phyloP scores from a whole-genome alignment of 1,140 invertebrate species.

The Scaptomyza montana region DNA sequence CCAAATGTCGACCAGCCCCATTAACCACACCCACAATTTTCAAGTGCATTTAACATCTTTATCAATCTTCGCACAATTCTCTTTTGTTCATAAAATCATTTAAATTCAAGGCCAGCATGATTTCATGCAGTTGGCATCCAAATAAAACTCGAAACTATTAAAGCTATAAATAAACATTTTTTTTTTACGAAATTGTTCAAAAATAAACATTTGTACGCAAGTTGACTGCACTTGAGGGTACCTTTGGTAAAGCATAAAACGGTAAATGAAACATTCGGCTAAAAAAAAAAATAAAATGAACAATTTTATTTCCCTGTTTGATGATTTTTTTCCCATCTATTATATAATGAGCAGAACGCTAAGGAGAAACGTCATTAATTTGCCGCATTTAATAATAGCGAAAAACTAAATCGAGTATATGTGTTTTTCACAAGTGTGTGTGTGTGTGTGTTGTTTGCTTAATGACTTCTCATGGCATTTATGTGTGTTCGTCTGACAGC shows the following conservation, averaged over 20 bases:
- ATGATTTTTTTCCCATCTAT: slow-evolving; percentile 40
- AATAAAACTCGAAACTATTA: slow-evolving; percentile 35
- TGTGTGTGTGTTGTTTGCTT: slow-evolving; percentile 12
- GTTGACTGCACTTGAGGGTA: slow-evolving; percentile 24
- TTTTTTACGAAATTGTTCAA: slow-evolving; percentile 43
- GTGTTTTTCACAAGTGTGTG: background rate
- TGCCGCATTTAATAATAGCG: slow-evolving; percentile 35
- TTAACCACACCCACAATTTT: slow-evolving; percentile 16
- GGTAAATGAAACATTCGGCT: slow-evolving; percentile 15
- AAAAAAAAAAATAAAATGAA: background rate
- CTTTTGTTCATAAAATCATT: slow-evolving; percentile 12
- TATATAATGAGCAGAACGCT: slow-evolving; percentile 43
- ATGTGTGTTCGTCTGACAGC: slow-evolving; percentile 29
- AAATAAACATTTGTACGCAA: slow-evolving; percentile 36
- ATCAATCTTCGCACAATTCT: background rate
- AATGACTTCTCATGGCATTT: slow-evolving; percentile 41
- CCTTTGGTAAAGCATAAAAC: background rate
- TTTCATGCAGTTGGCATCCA: slow-evolving; percentile 51
- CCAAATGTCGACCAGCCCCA: slow-evolving; percentile 4
- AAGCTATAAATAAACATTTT: slow-evolving; percentile 55
- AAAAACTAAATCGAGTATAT: slow-evolving; percentile 30
- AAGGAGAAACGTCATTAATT: slow-evolving; percentile 67
- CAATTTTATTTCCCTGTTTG: slow-evolving; percentile 2
- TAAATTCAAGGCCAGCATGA: slow-evolving; percentile 55
- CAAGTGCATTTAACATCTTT: slow-evolving; percentile 17